Percentiles rank a stretch among this genome's conserved stretches.
Conservation (phyloP, 2,888 invertebrate genomes). For the Rhagium mordax region DNA sequence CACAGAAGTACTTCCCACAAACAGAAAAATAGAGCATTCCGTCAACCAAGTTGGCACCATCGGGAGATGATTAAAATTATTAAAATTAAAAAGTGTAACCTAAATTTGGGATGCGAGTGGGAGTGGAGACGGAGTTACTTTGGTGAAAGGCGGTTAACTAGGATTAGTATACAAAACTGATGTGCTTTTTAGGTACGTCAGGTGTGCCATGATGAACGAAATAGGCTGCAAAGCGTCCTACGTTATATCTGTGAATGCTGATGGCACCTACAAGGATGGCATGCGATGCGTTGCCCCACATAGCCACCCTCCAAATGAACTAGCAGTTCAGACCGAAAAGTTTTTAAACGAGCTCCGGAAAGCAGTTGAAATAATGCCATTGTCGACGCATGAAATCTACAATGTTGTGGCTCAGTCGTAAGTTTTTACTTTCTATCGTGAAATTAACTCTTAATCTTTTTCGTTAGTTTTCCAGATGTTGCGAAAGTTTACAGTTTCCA, state of each 20-base stretch:
- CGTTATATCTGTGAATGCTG: slow-evolving; percentile 14
- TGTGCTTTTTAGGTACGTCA: slow-evolving; percentile 37
- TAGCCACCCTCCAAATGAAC: slow-evolving; percentile 38
- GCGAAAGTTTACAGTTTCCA: slow-evolving; percentile 35
- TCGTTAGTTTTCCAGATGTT: slow-evolving; percentile 39
- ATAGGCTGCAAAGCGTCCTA: slow-evolving; percentile 40
- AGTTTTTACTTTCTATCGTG: slow-evolving; percentile 20
- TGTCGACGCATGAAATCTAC: slow-evolving; percentile 35
- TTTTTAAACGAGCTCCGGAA: slow-evolving; percentile 34
- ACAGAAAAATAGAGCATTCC: too few species aligned
- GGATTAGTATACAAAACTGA: too few species aligned
- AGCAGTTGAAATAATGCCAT: slow-evolving; percentile 35
- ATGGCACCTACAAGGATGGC: slow-evolving; percentile 7
- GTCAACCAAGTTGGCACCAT: too few species aligned
- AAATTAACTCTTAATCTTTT: not conserved
- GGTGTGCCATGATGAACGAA: slow-evolving; percentile 39
- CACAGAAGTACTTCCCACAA: too few species aligned
- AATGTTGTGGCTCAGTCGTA: slow-evolving; percentile 37
- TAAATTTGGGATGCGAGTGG: too few species aligned
- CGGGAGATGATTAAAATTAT: too few species aligned
- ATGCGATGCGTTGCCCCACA: slow-evolving; percentile 34
- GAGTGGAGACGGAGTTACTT: too few species aligned
- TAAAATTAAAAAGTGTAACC: too few species aligned
- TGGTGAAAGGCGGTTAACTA: not conserved
- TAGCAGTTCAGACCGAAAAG: slow-evolving; percentile 31